These are phyloP conservation scores for Nannobrachium achirus DNA, from an alignment of 2,113 vertebrate species.

Conservation along the genomic window DNA sequence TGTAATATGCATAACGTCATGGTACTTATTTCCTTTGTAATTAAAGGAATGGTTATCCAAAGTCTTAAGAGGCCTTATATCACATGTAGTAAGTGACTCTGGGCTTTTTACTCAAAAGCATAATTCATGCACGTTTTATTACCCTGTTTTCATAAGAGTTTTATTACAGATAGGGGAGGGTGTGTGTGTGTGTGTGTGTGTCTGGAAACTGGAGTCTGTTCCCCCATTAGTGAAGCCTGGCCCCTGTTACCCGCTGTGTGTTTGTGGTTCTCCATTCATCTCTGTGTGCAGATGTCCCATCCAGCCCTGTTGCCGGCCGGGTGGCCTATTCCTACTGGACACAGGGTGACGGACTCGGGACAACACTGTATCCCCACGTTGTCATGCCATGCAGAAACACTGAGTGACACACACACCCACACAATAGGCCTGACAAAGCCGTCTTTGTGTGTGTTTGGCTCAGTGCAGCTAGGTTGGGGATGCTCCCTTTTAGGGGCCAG, in stretches of 20 bases:
- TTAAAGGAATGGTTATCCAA: too few species aligned
- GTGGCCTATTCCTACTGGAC: slow-evolving; percentile 30
- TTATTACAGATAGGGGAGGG: slow-evolving; percentile 5
- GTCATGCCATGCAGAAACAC: slow-evolving; percentile 6
- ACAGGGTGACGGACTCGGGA: slow-evolving; percentile 37
- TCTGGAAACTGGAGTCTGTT: not conserved
- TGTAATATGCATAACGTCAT: too few species aligned
- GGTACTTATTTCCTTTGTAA: too few species aligned
- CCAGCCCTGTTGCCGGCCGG: slow-evolving; percentile 19
- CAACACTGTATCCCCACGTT: slow-evolving; percentile 32
- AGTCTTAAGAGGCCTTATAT: too few species aligned
- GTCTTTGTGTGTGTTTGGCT: slow-evolving; percentile 61
- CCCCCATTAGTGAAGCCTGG: not conserved
- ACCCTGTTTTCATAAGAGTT: slow-evolving; percentile 16
- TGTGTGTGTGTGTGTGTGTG: too few species aligned
- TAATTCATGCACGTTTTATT: slow-evolving; percentile 14
- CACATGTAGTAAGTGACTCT: too few species aligned
- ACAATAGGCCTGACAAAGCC: slow-evolving; percentile 50
- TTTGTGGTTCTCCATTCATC: slow-evolving; percentile 28
- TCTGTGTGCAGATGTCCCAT: not conserved
- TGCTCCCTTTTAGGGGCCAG: slow-evolving; percentile 22
- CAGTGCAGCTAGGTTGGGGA: slow-evolving; percentile 28
- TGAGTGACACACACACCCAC: slow-evolving; percentile 24
- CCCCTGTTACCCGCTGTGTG: not conserved
- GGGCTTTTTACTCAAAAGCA: not conserved